phyloP scores from a whole-genome alignment of 2,888 invertebrate species.

The Synanthedon vespiformis region DNA sequence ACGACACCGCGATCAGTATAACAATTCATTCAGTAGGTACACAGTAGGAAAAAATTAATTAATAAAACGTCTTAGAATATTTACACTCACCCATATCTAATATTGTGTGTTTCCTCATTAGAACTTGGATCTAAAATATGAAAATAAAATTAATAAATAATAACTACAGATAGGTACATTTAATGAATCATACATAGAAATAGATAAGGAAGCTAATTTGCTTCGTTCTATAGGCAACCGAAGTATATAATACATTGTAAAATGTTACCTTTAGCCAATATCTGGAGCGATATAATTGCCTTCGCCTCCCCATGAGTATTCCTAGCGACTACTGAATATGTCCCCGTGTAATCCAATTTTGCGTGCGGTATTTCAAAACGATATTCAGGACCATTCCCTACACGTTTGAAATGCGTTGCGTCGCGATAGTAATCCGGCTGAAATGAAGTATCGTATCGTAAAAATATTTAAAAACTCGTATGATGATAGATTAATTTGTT shows the following conservation, averaged over 20 bases:
- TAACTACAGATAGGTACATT: too few relatives aligned
- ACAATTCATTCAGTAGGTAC: too few relatives aligned
- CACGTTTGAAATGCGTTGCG: slow-evolving; percentile 82
- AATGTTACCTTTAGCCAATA: slow-evolving; percentile 80
- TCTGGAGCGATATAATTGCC: slow-evolving; percentile 88
- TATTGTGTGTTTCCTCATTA: slow-evolving; percentile 44
- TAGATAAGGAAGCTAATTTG: too few relatives aligned
- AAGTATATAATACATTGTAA: too few relatives aligned
- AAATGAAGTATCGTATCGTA: slow-evolving; percentile 7
- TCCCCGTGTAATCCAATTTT: slow-evolving; percentile 87
- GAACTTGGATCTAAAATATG: slow-evolving; percentile 41
- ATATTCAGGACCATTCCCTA: slow-evolving; percentile 84
- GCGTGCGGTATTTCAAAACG: slow-evolving; percentile 87
- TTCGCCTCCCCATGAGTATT: slow-evolving; percentile 88
- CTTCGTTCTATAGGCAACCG: too few relatives aligned
- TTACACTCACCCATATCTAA: slow-evolving; percentile 59
- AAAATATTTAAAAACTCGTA: neutral
- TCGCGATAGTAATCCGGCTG: slow-evolving; percentile 90
- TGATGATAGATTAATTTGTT: too few relatives aligned
- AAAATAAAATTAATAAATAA: neutral
- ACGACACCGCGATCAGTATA: too few relatives aligned
- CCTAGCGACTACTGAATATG: slow-evolving; percentile 85
- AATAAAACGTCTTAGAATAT: neutral
- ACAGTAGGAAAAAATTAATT: too few relatives aligned
- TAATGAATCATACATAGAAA: too few relatives aligned